phyloP scores from a whole-genome alignment of 1,140 invertebrate genomes.

The Pachyrhynchus sulphureomaculatus region DNA sequence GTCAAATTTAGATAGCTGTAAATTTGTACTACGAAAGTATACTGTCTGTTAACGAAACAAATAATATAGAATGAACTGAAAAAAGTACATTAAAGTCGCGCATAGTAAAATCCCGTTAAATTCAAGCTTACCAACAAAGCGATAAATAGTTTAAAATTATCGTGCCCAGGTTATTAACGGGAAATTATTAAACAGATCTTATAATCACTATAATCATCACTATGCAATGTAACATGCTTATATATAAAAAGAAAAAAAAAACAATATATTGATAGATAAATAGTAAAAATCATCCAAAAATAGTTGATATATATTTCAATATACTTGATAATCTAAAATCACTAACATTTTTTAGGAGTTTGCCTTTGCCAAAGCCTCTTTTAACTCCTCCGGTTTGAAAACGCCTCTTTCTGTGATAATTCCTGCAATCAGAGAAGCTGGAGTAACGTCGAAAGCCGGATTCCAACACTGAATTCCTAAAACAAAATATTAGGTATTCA shows the following conservation, averaged over 20 bases:
- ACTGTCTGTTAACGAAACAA: too few species aligned
- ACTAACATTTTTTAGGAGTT: constrained; percentile 3
- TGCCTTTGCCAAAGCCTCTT: constrained; percentile 27
- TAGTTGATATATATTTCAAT: constrained; percentile 24
- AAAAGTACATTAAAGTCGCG: too few species aligned
- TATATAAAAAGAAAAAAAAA: constrained; percentile 13
- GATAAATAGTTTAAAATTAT: too few species aligned
- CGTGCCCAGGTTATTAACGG: too few species aligned
- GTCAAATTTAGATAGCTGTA: too few species aligned
- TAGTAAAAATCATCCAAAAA: constrained; percentile 35
- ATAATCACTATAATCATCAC: neutral
- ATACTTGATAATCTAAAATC: constrained; percentile 14
- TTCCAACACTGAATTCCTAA: constrained; percentile 94
- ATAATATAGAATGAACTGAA: too few species aligned
- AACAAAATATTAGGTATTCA: too few species aligned
- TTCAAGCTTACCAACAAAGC: too few species aligned
- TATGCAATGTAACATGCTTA: constrained; percentile 3
- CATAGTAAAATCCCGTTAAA: too few species aligned
- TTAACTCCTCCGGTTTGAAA: constrained; percentile 54
- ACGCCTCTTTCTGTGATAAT: constrained; percentile 95
- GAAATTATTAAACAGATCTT: neutral
- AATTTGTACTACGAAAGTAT: too few species aligned
- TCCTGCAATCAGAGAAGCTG: constrained; percentile 86
- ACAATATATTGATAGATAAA: constrained; percentile 5
- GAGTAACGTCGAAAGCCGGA: constrained; percentile 98